A percentile compares a stretch with the other conserved stretches of the same genome.
phyloP scores from a whole-genome alignment of 2,888 invertebrate genomes.

The Aphidoletes aphidimyza region DNA sequence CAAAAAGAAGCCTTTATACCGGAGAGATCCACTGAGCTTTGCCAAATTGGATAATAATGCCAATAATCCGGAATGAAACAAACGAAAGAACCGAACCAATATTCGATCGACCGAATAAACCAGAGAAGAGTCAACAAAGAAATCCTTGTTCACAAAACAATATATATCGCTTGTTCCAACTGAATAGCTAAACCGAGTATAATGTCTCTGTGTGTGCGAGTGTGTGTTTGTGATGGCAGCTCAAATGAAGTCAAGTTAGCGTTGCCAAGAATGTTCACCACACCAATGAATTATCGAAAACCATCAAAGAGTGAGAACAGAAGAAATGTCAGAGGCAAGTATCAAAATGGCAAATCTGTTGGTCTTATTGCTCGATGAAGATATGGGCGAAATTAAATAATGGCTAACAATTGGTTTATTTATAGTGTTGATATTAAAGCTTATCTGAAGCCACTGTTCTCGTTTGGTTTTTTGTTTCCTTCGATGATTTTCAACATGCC shows the following conservation, averaged over 20 bases:
- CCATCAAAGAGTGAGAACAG: neutral
- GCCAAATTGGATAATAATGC: neutral
- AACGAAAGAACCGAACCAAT: neutral
- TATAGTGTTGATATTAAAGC: neutral
- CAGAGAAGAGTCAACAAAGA: too few relatives aligned
- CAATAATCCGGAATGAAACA: too few relatives aligned
- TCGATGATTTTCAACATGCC: neutral
- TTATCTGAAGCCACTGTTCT: neutral
- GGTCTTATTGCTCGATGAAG: neutral
- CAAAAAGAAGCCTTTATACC: too few relatives aligned
- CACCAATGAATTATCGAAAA: neutral
- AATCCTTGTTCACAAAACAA: too few relatives aligned
- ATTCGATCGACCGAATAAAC: neutral
- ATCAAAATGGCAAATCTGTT: slow-evolving; percentile 20
- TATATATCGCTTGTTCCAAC: too few relatives aligned
- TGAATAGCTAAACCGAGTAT: too few relatives aligned
- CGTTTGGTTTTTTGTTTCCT: neutral
- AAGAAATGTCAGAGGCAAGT: too few relatives aligned
- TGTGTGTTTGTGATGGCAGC: too few relatives aligned
- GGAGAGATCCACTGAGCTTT: neutral
- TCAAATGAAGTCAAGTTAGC: too few relatives aligned
- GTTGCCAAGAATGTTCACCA: neutral
- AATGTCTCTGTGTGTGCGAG: too few relatives aligned
- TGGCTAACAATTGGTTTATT: slow-evolving; percentile 1
- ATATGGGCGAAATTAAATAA: slow-evolving; percentile 9